Evolutionary conservation across 2,888 invertebrate genomes (phyloP), one percentile per base, ranked within the genome.

Genomic region (Xanthia icteritia): DNA sequence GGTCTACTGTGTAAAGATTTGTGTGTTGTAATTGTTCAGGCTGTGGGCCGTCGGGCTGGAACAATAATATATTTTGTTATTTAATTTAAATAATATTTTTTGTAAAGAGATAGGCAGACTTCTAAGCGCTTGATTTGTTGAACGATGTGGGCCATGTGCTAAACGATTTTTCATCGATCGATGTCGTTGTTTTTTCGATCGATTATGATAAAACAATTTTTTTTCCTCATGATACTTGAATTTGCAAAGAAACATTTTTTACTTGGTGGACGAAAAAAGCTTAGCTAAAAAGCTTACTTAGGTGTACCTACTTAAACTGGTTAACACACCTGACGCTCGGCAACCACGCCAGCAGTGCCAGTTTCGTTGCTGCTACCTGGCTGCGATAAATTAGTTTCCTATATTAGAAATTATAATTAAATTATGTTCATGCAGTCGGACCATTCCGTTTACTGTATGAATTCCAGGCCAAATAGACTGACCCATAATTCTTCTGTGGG

Each of bases 1-100:
- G 93, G 68, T 94, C 92, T 73, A 96, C 90, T 64, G 93, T 92
- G 48, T 90, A 89, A 73, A 96, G 89, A 6, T 90, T 92, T 15
- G 94, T 92, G 60, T 93, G 91, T 72, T 96, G 95, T 0, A 96
- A 90, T 84, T 94, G 94, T 48, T 96, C 95, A 3, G 95, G 94
- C 77, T 95, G 96, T 5, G 90, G 88, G 54, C 95, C 94, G 31
- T 92, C 92, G 15, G 90, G 91, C 96, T 96, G 91, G 8, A 88
- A 86, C 89, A 88, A 60, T 17, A 31, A 65, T 31, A 17, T 15
- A 15, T 63, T 45, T 17, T 39, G 5, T 15, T n/a, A 23, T 31
- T 6, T 20, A 51, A 20, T 20, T 20, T 51, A 20, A 6, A 51
- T 51, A 23, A 23, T 51, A 51, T 9, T 51, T 23, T 23, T 51